Percentiles rank a stretch among this genome's conserved stretches.
phyloP scores from a whole-genome alignment of 2,888 invertebrate genomes.

The Exephanes ischioxanthus region DNA sequence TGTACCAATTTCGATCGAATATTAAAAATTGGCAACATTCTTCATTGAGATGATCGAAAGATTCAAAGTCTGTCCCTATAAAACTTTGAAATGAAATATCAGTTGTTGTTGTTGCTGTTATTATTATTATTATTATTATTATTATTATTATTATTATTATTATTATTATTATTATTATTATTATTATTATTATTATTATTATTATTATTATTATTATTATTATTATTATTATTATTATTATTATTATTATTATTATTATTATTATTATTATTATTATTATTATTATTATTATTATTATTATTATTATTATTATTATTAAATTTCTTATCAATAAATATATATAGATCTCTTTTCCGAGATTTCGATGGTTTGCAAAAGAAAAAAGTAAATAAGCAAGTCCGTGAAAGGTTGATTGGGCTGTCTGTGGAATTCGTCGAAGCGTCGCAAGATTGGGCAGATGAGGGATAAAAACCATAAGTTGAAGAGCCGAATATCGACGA shows the following conservation, averaged over 20 bases:
- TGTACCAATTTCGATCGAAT: neutral
- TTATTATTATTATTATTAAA: neutral
- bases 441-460: neutral
- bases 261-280: neutral
- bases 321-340: neutral
- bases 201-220: no score
- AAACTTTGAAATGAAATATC: no score
- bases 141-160: neutral
- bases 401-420: neutral
- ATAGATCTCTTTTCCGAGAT: neutral
- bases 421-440: neutral
- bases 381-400: neutral
- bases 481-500: neutral
- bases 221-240: neutral
- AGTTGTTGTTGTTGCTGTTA: no score
- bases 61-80: neutral
- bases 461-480: neutral
- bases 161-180: no score
- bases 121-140: neutral
- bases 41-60: neutral
- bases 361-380: neutral
- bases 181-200: neutral
- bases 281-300: no score
- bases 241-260: no score
- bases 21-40: neutral